A percentile compares a stretch with the other conserved stretches of the same genome.
Evolutionary conservation across 2,797 vertebrate species (phyloP).

Genomic region (Microhierax caerulescens): DNA sequence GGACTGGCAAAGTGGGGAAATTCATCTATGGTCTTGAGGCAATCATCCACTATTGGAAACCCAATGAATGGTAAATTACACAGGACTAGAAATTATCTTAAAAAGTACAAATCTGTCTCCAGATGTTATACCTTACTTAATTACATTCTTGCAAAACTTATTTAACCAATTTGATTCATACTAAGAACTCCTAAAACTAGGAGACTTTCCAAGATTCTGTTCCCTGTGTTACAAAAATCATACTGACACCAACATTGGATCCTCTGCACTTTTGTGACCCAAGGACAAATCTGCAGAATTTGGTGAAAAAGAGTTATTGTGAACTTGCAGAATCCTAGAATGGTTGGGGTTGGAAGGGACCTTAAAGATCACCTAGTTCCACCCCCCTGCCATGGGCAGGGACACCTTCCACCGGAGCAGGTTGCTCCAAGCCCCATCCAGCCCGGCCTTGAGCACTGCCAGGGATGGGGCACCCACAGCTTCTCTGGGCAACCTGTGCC

Average conservation of each 20-base stretch:
- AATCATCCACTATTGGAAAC: background rate
- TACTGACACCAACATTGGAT: background rate
- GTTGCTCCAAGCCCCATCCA: too few relatives aligned
- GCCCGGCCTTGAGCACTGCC: too few relatives aligned
- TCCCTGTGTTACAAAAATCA: background rate
- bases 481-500: too few relatives aligned
- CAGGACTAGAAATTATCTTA: background rate
- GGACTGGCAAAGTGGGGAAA: background rate
- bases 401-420: too few relatives aligned
- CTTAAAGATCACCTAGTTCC: too few relatives aligned
- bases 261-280: background rate
- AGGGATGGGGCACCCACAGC: too few relatives aligned
- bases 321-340: too few relatives aligned
- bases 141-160: background rate
- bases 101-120: background rate
- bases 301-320: background rate
- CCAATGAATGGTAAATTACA: background rate
- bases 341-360: too few relatives aligned
- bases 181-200: background rate
- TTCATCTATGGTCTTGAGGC: background rate
- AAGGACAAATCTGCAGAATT: background rate
- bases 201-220: background rate
- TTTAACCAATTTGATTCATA: background rate
- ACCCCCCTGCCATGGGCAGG: too few relatives aligned
- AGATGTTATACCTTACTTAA: background rate